A percentile compares a stretch with the other conserved stretches of the same genome.
Evolutionary conservation across 2,888 invertebrate genomes (phyloP).

Genomic region (Andrena haemorrhoa): DNA sequence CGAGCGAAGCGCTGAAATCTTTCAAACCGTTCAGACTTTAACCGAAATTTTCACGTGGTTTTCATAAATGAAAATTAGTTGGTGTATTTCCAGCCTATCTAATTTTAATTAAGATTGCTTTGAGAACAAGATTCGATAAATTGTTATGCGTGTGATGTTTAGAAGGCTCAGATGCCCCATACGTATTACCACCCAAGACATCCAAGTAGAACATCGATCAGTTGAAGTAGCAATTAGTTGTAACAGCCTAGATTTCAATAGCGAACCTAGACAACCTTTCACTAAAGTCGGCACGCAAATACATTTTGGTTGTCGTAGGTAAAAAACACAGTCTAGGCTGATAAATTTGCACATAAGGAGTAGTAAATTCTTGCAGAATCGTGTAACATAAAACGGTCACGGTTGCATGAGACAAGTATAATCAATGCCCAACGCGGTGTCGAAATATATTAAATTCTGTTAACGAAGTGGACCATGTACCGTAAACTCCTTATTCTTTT

Average conservation of each 20-base stretch:
- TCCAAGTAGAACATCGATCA: conserved; percentile 36
- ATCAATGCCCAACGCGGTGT: conserved; percentile 8
- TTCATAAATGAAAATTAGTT: background rate
- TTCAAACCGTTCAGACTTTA: background rate
- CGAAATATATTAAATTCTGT: conserved; percentile 24
- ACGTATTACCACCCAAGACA: conserved; percentile 42
- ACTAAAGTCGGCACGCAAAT: conserved; percentile 59
- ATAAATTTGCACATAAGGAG: conserved; percentile 55
- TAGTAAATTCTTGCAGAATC: conserved; percentile 24
- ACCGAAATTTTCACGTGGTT: background rate
- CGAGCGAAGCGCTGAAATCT: conserved; percentile 10
- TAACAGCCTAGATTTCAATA: conserved; percentile 80
- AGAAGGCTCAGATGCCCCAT: conserved; percentile 1
- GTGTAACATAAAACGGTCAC: conserved; percentile 27
- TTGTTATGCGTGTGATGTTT: conserved; percentile 12
- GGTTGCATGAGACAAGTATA: conserved; percentile 11
- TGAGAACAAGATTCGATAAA: conserved; percentile 14
- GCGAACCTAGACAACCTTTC: conserved; percentile 80
- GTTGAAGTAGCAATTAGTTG: conserved; percentile 42
- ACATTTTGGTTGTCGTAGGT: conserved; percentile 78
- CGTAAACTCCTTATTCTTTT: conserved; percentile 11
- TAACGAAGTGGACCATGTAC: conserved; percentile 25
- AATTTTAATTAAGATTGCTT: conserved; percentile 10
- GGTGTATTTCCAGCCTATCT: background rate
- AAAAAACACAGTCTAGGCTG: conserved; percentile 78